Evolutionary conservation across 2,888 invertebrate genomes (phyloP).

Genomic region (Mactromeris polynyma): DNA sequence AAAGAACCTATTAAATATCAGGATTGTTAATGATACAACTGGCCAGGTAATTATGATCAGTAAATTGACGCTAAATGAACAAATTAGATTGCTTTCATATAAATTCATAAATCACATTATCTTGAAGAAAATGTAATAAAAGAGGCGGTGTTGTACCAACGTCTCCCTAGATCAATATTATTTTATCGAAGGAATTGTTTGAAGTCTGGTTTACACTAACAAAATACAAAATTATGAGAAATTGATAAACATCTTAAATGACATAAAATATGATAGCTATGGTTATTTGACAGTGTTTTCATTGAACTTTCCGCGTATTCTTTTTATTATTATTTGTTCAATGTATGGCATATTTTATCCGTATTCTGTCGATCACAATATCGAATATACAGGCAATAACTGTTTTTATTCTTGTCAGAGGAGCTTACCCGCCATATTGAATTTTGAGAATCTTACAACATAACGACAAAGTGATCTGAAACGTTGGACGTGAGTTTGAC

Average conservation of each 20-base stretch:
- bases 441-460: too few species aligned
- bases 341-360: too few species aligned
- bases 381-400: too few species aligned
- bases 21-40: neutral
- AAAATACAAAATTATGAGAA: neutral
- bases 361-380: too few species aligned
- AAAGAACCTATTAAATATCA: constrained; percentile 1
- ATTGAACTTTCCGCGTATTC: too few species aligned
- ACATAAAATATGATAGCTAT: neutral
- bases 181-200: neutral
- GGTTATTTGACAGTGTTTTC: neutral
- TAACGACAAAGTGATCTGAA: too few species aligned
- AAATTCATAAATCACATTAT: neutral
- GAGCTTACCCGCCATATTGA: too few species aligned
- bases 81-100: neutral
- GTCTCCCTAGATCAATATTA: neutral
- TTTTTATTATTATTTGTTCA: too few species aligned
- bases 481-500: too few species aligned
- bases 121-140: neutral
- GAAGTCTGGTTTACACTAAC: neutral
- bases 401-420: too few species aligned
- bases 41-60: neutral
- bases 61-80: neutral
- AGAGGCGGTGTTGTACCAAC: neutral
- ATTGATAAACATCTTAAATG: neutral